Evolutionary conservation across 2,888 invertebrate species (phyloP), one percentile per base, ranked within the genome.

Genomic region (Anagyrus pseudococci): DNA sequence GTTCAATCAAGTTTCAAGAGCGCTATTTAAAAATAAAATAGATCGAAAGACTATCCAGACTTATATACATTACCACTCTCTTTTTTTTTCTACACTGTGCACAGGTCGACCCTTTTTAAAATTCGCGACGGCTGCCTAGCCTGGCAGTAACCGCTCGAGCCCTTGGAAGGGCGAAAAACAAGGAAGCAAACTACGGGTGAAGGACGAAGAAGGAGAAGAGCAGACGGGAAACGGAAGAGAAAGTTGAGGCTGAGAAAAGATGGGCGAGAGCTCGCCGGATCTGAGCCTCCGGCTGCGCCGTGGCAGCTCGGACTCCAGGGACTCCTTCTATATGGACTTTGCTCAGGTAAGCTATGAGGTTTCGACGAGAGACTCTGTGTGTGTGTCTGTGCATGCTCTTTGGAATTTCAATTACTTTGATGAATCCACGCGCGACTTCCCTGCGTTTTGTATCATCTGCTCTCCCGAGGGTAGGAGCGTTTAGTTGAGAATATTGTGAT

Each of bases 301-400:
- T 63, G 92, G 93, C 55, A 93, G 92, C 40, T 92, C 92, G 78
- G 93, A 93, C 82, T 93, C 93, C 37, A 85, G 93, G 68, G 93
- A 93, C 81, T 93, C 92, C 58, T 93, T 93, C 81, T 93, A 93
- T 77, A 92, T 93, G 93, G 93, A 93, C 83, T 92, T 93, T 79
- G 93, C 92, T 74, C 92, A 83, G 78, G 80, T 80, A 75, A 44
- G 49, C 10, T n/a, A 25, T 4, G 4, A 4, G 19, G 4, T 15
- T 46, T 20, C 6, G 29, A 47, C 10, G 20, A 19, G 15, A 15
- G 19, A 19, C 10, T 23, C 17, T 25, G 8, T 41, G 41, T 41
- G 19, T n/a, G 13, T 26, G 20, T 19, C 13, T 19, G 7, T 26
- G 37, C 33, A 29, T n/a, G 13, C 22, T 20, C 46, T 20, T 3